Evolutionary conservation across 1,140 invertebrate species (phyloP), one percentile per base, ranked within the genome.

Genomic region (Micrasema minimum): DNA sequence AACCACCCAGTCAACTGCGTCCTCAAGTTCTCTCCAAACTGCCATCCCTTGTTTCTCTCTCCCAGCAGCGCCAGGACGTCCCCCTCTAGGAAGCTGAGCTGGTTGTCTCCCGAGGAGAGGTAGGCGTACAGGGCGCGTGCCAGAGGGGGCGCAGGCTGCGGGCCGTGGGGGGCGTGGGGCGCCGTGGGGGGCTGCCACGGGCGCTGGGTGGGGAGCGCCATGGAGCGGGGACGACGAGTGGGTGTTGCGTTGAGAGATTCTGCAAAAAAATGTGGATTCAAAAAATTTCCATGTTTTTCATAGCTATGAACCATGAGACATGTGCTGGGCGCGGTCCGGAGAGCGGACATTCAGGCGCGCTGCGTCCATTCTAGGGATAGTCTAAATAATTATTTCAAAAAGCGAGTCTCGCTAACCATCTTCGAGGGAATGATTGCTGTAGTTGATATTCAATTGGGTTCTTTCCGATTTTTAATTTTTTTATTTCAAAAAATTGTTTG

Each of bases 1-100:
- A 97, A 97, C 96, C 96, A 97, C 12, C 96, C 96, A 69, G 93
- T 92, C 77, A 92, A 89, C 79, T 95, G 93, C 20, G 93, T 96
- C 12, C 94, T 86, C 69, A 95, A 81, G 82, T 97, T 97, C 80
- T 97, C 94, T 20, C 95, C 95, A 79, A 96, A 97, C 80, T 97
- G 95, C 95, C 95, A 98, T 46, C 96, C 95, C 80, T 96, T 96
- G 77, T 93, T 95, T 71, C 94, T 87, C 76, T 96, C 94, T 79
- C 95, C 96, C 72, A 96, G 90, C 71, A 97, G 81, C 6, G 92
- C 91, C 20, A 97, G 92, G 62, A 94, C 85, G 81, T 97, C 96
- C 72, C 94, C 94, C 82, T 96, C 94, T 66, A 93, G 88, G 82
- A 97, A 97, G 77, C 92, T 94, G 38, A 97, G 86, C 82, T 97